A percentile compares a stretch with the other conserved stretches of the same genome.
Conservation (phyloP, 2,797 vertebrate species). For the Falco peregrinus region DNA sequence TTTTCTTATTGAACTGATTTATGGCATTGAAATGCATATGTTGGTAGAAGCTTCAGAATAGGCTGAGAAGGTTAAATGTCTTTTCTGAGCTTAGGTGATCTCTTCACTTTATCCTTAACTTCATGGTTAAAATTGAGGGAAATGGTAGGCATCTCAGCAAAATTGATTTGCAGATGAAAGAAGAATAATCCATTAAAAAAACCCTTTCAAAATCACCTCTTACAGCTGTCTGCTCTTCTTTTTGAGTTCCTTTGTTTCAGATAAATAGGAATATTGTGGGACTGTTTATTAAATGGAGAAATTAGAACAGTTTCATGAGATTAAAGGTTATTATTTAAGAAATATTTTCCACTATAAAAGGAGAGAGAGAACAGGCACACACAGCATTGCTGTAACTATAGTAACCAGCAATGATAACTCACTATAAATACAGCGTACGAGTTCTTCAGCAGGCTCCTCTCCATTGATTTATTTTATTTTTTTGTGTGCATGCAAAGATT, state of each 20-base stretch:
- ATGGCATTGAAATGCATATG: background rate
- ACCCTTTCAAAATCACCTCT: background rate
- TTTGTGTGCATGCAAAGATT: background rate
- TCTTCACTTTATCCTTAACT: background rate
- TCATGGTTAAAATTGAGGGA: background rate
- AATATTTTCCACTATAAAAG: constrained; percentile 45
- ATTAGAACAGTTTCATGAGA: constrained; percentile 36
- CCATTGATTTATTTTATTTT: constrained; percentile 20
- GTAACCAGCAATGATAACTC: constrained; percentile 61
- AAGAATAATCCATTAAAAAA: background rate
- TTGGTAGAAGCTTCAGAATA: background rate
- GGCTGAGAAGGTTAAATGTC: background rate
- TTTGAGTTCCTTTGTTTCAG: background rate
- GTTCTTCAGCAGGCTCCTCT: constrained; percentile 18
- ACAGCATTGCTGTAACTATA: constrained; percentile 60
- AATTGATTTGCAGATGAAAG: constrained; percentile 22
- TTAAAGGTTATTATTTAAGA: constrained; percentile 39
- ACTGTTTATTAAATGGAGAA: constrained; percentile 12
- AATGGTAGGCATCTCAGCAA: background rate
- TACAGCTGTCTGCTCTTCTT: background rate
- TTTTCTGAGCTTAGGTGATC: background rate
- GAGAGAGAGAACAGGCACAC: constrained; percentile 28
- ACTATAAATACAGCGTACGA: constrained; percentile 35
- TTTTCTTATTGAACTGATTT: background rate
- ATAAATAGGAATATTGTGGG: background rate